Conservation (phyloP, 2,888 invertebrate species). For the Eristalis arbustorum region DNA sequence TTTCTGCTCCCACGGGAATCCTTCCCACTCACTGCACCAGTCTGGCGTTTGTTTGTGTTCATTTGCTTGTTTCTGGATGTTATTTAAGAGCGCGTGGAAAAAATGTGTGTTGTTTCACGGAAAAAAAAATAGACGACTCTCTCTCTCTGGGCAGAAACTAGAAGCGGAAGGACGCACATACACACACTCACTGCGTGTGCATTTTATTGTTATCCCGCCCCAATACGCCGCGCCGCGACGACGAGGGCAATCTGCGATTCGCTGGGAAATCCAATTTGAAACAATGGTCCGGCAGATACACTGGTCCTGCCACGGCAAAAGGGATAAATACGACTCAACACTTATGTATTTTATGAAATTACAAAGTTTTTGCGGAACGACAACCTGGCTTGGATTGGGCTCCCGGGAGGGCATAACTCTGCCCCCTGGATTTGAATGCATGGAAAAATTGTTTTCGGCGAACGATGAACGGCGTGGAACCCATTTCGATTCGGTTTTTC, state of each 20-base stretch:
- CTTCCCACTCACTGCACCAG: neutral
- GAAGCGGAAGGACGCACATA: conserved; percentile 25
- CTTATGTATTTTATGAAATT: conserved; percentile 41
- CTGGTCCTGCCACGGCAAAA: neutral
- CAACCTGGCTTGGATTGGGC: neutral
- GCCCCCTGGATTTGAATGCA: neutral
- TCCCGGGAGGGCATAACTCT: neutral
- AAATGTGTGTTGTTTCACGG: neutral
- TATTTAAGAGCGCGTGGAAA: conserved; percentile 1
- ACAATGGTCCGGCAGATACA: neutral
- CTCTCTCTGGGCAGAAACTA: neutral
- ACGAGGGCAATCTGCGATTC: neutral
- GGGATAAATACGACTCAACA: conserved; percentile 25
- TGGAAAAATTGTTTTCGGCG: conserved; percentile 20
- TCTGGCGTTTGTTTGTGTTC: conserved; percentile 15
- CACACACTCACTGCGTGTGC: conserved; percentile 1
- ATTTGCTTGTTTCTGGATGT: conserved; percentile 40
- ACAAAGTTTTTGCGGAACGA: conserved; percentile 9
- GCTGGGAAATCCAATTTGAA: conserved; percentile 2
- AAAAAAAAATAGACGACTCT: neutral
- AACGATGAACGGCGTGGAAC: conserved; percentile 11
- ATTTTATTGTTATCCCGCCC: conserved; percentile 18
- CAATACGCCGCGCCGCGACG: neutral
- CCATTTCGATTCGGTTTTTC: conserved; percentile 19
- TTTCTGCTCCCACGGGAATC: neutral